phyloP scores from a whole-genome alignment of 2,113 vertebrate species.

The Scomber scombrus region DNA sequence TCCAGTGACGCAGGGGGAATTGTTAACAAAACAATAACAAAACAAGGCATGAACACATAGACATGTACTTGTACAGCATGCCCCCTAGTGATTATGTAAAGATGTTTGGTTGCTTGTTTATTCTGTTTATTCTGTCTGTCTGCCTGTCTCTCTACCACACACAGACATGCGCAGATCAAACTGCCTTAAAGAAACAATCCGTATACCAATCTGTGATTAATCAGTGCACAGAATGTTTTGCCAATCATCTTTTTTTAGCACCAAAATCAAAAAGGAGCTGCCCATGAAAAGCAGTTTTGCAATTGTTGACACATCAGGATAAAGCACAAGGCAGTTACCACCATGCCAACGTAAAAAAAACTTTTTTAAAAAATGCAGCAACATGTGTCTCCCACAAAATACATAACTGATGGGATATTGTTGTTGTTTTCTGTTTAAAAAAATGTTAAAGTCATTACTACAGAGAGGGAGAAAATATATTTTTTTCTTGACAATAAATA shows the following conservation, averaged over 20 bases:
- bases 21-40: constrained; percentile 71
- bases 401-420: too few relatives aligned
- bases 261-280: background rate
- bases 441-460: too few relatives aligned
- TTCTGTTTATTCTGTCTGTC: background rate
- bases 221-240: background rate
- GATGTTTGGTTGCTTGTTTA: constrained; percentile 19
- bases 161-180: background rate
- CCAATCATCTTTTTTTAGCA: background rate
- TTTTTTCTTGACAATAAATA: too few relatives aligned
- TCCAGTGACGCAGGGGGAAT: constrained; percentile 68
- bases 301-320: too few relatives aligned
- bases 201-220: background rate
- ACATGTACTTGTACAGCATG: constrained; percentile 54
- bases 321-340: background rate
- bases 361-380: too few relatives aligned
- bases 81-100: constrained; percentile 65
- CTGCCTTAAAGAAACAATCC: background rate
- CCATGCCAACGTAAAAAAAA: background rate
- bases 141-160: background rate
- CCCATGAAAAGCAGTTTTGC: too few relatives aligned
- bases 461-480: too few relatives aligned
- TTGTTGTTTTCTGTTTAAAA: too few relatives aligned
- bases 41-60: constrained; percentile 32
- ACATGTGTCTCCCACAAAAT: too few relatives aligned